Conservation (phyloP, 2,797 vertebrate genomes). For the Megaceryle alcyon region DNA sequence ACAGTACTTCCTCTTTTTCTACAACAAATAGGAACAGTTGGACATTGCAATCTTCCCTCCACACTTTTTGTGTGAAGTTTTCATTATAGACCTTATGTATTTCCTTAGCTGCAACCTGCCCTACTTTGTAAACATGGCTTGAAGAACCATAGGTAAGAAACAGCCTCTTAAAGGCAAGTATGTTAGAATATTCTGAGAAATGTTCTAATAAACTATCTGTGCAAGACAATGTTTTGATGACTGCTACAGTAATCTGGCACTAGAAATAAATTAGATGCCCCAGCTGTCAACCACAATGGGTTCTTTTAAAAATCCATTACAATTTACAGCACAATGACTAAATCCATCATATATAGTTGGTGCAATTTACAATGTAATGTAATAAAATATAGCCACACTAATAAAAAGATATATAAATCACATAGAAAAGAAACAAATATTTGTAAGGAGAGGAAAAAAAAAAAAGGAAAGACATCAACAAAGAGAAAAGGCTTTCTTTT, state of each 20-base stretch:
- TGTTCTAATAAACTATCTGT: background rate
- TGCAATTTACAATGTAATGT: background rate
- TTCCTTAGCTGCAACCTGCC: background rate
- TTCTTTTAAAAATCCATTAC: constrained; percentile 2
- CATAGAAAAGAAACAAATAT: background rate
- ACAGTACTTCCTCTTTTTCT: background rate
- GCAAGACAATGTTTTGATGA: background rate
- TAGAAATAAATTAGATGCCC: constrained; percentile 8
- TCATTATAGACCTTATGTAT: background rate
- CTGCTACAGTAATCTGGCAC: background rate
- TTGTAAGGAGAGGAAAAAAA: background rate
- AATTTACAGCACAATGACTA: background rate
- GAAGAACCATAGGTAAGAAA: background rate
- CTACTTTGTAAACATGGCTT: background rate
- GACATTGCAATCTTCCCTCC: background rate
- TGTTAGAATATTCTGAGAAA: background rate
- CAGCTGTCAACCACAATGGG: background rate
- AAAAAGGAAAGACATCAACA: background rate
- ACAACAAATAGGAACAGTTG: background rate
- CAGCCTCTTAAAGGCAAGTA: background rate
- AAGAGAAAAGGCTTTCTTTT: background rate
- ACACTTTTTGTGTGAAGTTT: background rate
- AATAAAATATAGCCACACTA: background rate
- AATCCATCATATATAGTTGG: background rate
- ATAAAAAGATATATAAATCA: background rate